These are phyloP conservation scores for Coenonympha glycerion DNA, from an alignment of 2,888 invertebrate species.

Conservation along the genomic window DNA sequence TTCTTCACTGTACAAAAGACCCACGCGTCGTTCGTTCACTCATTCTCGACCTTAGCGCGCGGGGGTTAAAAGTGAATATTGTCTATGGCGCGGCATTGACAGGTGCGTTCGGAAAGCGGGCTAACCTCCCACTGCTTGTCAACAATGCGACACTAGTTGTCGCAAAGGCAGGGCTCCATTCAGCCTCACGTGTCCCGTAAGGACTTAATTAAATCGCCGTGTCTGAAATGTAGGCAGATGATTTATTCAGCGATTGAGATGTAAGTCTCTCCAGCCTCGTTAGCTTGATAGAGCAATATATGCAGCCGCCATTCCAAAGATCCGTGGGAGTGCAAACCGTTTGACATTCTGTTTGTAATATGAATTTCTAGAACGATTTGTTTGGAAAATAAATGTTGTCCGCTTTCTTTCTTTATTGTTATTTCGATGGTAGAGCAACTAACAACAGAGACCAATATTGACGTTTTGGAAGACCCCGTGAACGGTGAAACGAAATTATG, in stretches of 20 bases:
- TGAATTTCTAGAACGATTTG: neutral
- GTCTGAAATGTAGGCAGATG: constrained; percentile 57
- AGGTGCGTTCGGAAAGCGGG: constrained; percentile 65
- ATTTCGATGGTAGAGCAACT: neutral
- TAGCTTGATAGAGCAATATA: constrained; percentile 1
- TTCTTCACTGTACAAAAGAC: constrained; percentile 35
- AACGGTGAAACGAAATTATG: too few relatives aligned
- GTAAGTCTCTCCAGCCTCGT: constrained; percentile 32
- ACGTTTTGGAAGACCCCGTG: too few relatives aligned
- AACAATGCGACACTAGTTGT: constrained; percentile 55
- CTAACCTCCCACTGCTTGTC: constrained; percentile 67
- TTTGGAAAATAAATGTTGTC: neutral
- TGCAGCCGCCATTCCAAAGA: constrained; percentile 3
- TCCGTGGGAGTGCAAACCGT: constrained; percentile 16
- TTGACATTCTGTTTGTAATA: neutral
- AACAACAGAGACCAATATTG: too few relatives aligned
- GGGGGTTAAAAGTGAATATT: constrained; percentile 40
- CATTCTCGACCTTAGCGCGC: constrained; percentile 34
- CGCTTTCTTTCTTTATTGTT: neutral
- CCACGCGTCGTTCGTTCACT: constrained; percentile 31
- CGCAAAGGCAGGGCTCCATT: constrained; percentile 46
- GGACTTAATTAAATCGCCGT: constrained; percentile 71
- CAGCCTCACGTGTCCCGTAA: constrained; percentile 61
- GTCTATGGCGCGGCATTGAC: constrained; percentile 41
- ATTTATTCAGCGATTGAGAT: constrained; percentile 44